These are phyloP conservation scores for Ardeotis arabs DNA, from an alignment of 2,113 vertebrate species.

Conservation along the genomic window DNA sequence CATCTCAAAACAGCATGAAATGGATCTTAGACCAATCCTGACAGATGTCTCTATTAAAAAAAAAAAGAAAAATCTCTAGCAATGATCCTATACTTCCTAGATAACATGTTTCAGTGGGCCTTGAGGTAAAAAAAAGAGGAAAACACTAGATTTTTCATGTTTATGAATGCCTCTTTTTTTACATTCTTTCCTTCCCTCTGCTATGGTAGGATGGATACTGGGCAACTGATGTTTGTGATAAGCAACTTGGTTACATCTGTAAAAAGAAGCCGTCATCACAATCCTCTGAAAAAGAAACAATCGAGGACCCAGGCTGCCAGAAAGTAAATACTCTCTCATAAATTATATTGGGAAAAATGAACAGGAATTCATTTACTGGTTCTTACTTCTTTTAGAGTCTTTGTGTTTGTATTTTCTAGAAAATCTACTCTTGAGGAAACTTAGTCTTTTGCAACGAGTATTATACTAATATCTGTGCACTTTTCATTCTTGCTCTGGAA, in stretches of 20 bases:
- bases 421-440: background rate
- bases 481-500: background rate
- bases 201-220: slow-evolving; percentile 84
- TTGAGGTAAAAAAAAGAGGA: background rate
- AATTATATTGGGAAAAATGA: background rate
- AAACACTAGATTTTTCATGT: background rate
- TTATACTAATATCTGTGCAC: background rate
- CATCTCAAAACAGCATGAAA: background rate
- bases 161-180: background rate
- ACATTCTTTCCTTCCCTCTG: background rate
- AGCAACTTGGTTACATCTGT: slow-evolving; percentile 83
- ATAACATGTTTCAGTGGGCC: background rate
- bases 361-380: background rate
- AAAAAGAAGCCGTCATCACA: slow-evolving; percentile 80
- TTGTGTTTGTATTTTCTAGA: background rate
- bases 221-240: slow-evolving; percentile 85
- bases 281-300: slow-evolving; percentile 35
- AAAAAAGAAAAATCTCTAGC: background rate
- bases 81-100: background rate
- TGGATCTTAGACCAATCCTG: background rate
- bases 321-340: slow-evolving; percentile 73
- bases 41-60: background rate
- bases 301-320: slow-evolving; percentile 78
- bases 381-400: background rate
- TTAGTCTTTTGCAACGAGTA: background rate